Conservation (phyloP, 2,113 vertebrate species). For the Neodontobutis hainanensis region DNA sequence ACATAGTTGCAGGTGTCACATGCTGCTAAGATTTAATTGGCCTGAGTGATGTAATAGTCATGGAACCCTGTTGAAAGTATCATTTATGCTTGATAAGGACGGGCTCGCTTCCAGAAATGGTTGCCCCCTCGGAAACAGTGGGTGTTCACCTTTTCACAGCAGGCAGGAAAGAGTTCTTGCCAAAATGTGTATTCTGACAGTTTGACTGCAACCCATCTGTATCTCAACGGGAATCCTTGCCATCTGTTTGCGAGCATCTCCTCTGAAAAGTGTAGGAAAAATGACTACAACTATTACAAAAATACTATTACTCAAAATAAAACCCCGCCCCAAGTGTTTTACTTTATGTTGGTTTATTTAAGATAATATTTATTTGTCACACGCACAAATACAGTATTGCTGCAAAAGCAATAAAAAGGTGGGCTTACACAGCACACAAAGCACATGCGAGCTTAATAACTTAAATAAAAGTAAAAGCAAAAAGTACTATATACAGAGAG, state of each 20-base stretch:
- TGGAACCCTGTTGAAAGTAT: constrained; percentile 17
- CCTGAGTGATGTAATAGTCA: neutral
- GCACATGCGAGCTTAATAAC: no score
- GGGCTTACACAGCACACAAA: no score
- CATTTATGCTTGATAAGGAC: constrained; percentile 17
- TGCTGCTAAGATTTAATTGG: neutral
- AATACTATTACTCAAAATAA: no score
- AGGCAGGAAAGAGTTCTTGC: constrained; percentile 8
- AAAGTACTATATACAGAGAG: no score
- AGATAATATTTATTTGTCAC: no score
- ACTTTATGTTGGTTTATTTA: no score
- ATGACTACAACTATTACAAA: no score
- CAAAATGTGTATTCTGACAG: constrained; percentile 33
- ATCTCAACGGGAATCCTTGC: constrained; percentile 14
- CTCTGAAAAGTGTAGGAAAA: neutral
- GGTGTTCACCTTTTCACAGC: constrained; percentile 22
- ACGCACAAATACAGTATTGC: no score
- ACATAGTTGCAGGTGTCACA: neutral
- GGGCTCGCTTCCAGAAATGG: constrained; percentile 15
- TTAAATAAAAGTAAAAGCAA: no score
- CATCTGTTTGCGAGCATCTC: constrained; percentile 13
- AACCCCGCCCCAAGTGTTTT: no score
- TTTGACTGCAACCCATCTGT: constrained; percentile 31
- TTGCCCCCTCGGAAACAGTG: constrained; percentile 11
- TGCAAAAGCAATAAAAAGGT: no score